Conservation (phyloP, 2,113 vertebrate genomes). For the Serinus canaria region DNA sequence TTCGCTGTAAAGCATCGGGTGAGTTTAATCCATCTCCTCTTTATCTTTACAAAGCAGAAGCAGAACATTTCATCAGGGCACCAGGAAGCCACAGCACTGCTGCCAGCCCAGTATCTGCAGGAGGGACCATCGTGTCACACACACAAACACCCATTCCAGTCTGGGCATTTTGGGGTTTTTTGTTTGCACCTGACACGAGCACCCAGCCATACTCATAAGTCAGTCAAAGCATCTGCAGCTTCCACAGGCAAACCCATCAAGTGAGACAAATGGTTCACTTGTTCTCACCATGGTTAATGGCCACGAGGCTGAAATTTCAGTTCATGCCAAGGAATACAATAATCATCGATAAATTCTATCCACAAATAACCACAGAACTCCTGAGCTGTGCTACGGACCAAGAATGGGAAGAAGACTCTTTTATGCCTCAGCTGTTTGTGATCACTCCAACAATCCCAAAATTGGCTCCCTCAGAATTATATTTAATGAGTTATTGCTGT, state of each 20-base stretch:
- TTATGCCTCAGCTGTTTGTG: not conserved
- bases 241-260: not conserved
- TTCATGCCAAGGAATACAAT: not conserved
- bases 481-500: not conserved
- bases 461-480: not conserved
- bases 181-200: not conserved
- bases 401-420: not conserved
- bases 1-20: rapidly evolving
- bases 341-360: not conserved
- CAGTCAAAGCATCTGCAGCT: not conserved
- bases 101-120: not conserved
- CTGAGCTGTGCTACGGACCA: not conserved
- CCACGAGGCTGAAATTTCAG: not conserved
- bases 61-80: not conserved
- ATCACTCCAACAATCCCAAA: not conserved
- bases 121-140: not conserved
- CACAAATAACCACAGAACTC: not conserved
- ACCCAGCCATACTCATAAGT: not conserved
- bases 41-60: not conserved
- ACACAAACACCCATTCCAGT: not conserved
- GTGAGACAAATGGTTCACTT: not conserved
- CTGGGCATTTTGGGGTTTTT: not conserved
- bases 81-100: not conserved
- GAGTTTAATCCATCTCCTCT: not conserved
- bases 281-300: not conserved